phyloP scores from a whole-genome alignment of 2,888 invertebrate species.

The Parthenolecanium corni region DNA sequence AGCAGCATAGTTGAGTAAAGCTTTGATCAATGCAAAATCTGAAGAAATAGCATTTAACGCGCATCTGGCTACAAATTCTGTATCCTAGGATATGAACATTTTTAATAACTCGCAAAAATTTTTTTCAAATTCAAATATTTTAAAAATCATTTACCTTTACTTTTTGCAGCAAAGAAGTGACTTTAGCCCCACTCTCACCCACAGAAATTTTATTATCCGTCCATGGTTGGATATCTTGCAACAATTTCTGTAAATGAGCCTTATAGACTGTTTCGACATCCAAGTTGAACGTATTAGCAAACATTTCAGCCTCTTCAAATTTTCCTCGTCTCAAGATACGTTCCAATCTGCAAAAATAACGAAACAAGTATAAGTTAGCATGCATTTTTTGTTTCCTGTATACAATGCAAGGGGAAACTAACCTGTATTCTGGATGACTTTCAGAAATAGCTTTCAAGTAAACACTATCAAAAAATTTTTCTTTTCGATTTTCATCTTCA shows the following conservation, averaged over 20 bases:
- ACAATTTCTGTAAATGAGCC: conserved; percentile 40
- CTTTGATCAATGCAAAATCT: conserved; percentile 37
- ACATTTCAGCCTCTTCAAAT: conserved; percentile 43
- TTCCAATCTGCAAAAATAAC: conserved; percentile 38
- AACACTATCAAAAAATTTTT: conserved; percentile 35
- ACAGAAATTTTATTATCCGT: conserved; percentile 31
- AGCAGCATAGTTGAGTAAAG: conserved; percentile 37
- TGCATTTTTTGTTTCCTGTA: too few relatives aligned
- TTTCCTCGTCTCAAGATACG: conserved; percentile 40
- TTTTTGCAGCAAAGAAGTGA: conserved; percentile 39
- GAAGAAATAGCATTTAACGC: conserved; percentile 40
- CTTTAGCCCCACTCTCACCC: conserved; percentile 37
- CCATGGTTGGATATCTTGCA: conserved; percentile 37
- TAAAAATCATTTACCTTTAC: too few relatives aligned
- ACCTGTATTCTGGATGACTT: conserved; percentile 39
- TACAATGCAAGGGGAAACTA: too few relatives aligned
- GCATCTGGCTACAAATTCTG: conserved; percentile 41
- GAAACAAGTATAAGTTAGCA: not conserved
- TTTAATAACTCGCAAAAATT: not conserved
- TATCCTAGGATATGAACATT: conserved; percentile 35
- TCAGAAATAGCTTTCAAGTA: conserved; percentile 39
- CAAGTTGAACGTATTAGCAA: conserved; percentile 40
- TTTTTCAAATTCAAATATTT: not conserved
- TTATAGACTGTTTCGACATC: conserved; percentile 39
- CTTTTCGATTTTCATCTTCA: conserved; percentile 12